phyloP scores from a whole-genome alignment of 2,113 vertebrate species.

The Anolis sagrei region DNA sequence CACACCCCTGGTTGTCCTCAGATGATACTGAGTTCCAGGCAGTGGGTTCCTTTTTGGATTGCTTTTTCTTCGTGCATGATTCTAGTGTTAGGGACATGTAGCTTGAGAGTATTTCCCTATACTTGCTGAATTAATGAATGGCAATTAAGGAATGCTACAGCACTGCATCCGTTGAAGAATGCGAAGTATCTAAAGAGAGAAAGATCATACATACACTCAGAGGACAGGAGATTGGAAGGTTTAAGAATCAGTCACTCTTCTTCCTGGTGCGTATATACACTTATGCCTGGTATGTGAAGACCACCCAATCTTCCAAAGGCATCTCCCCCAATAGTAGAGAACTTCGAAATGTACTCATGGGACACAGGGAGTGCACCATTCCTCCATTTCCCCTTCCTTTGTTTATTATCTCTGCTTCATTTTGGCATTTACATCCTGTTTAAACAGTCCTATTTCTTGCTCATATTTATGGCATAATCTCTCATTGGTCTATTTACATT shows the following conservation, averaged over 20 bases:
- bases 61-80: no score
- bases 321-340: background rate
- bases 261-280: rapidly evolving
- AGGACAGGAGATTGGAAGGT: background rate
- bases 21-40: background rate
- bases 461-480: background rate
- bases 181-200: background rate
- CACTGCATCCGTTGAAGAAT: no score
- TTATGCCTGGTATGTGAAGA: background rate
- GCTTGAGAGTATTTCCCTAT: no score
- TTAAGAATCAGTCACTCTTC: rapidly evolving
- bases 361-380: background rate
- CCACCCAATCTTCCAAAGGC: background rate
- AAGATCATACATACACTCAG: no score
- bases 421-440: background rate
- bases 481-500: background rate
- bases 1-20: no score
- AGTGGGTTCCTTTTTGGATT: background rate
- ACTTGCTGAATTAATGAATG: no score
- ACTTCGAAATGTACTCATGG: no score
- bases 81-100: no score
- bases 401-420: background rate
- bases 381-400: background rate
- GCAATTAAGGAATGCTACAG: no score
- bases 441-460: background rate